Base-by-base conservation (phyloP, 2,888 invertebrate species). In the Trichacis sp. region DNA sequence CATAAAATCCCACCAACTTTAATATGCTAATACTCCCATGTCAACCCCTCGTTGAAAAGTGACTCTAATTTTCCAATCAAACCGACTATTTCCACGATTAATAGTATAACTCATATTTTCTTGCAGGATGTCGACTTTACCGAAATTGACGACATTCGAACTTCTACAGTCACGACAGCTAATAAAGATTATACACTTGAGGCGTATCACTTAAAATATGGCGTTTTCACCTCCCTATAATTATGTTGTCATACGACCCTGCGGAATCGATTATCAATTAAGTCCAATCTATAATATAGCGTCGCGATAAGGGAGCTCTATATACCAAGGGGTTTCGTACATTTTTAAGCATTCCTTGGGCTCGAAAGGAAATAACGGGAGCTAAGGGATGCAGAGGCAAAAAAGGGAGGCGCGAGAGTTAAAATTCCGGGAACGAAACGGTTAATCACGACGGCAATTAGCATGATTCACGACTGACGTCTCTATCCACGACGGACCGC, bases 371-470 rank as follows among this genome's bases (percentile, higher is more conserved):
- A 59, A 56, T 43, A 55, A 58, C 58, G 52, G 12, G 2, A 20
- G n/a, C 24, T 36, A 42, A 61, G 56, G 51, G 50, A 53, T 17
- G n/a, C 19, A 48, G 40, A 15, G 20, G 14, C 47, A 14, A 45
- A 55, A 54, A 57, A 50, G 30, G 48, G 64, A 33, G 51, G 63
- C 53, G 49, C 64, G 66, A 72, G 76, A 76, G 76, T 77, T 75
- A 71, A 74, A 74, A 71, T 81, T 81, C 81, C 68, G 63, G 69
- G 80, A 81, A 81, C 72, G 72, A 74, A 74, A 74, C 77, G 73
- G 79, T 81, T 81, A 79, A 81, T 81, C 80, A 79, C 72, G 68
- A 19, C 63, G 73, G 76, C 77, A 80, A 82, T 80, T 82, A 81
- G 78, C 72, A 74, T 77, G 80, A 81, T 80, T 80, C 80, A 79